Base-by-base conservation (phyloP, 53 echinoderm and acorn worm genomes). In the Temnopleurus reevesii region DNA sequence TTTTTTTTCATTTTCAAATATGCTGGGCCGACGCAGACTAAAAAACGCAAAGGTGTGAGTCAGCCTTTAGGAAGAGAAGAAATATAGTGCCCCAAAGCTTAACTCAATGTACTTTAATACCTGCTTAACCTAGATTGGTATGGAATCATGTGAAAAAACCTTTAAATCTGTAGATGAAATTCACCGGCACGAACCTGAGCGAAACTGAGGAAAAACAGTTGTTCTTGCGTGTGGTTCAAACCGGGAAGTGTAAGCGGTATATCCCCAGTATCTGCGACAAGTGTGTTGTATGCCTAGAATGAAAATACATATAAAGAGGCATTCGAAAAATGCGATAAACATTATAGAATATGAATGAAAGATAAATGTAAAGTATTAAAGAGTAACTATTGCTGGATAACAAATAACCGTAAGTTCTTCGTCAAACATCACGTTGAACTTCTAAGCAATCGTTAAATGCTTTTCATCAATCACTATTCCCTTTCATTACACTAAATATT, bases 191-290 rank as follows among this genome's bases (percentile, higher is more conserved):
- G 45, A 90, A 97, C 95, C 90, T 97, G 93, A 45, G 92, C 97
- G 53, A 89, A 97, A 59, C 92, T 92, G 38, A 95, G 53, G 91
- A 93, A 97, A 83, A 97, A 93, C 81, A 97, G 86, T 71, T 97
- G 95, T 49, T 97, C 93, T 17, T 83, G 81, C 15, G 76, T 95
- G 2, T 86, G 60, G 81, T 92, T 57, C 10, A 97, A 35, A 12
- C 97, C 97, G 0, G 97, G 97, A n/a, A 97, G 86, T 8, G 12
- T 84, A 26, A 21, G 81, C 9, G 89, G 81, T 28, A 41, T 86
- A 19, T 91, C 65, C 8, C 66, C 90, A 4, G 81, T 86, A 35
- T 89, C 64, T 26, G 83, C 46, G 2, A 81, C 83, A 28, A 91
- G 34, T n/a, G 59, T 56, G 25, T 77, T 53, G 55, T 92, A 97